These are phyloP conservation scores for Ptychochromis oligacanthus DNA, from an alignment of 2,113 vertebrate species.

Conservation along the genomic window DNA sequence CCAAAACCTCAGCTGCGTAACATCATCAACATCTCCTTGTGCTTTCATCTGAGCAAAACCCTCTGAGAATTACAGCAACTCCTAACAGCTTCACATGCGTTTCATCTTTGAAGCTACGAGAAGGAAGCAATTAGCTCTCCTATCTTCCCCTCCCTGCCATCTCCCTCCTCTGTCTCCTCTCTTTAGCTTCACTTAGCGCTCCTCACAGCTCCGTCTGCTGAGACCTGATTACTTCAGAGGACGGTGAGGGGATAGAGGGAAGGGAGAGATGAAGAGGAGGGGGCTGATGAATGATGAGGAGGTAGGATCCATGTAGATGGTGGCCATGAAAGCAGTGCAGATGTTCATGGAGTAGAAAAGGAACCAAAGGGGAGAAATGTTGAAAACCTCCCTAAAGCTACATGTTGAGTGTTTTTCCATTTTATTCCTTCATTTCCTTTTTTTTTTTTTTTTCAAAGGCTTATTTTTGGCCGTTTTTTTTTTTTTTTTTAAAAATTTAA, in stretches of 20 bases:
- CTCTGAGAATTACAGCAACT: neutral
- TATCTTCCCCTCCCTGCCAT: neutral
- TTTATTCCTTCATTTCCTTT: neutral
- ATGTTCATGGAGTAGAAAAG: neutral
- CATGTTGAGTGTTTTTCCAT: neutral
- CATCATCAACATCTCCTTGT: neutral
- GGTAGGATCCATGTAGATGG: neutral
- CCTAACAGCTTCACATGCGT: neutral
- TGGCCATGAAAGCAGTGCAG: neutral
- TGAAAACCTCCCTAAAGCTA: neutral
- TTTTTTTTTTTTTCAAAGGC: too few species aligned
- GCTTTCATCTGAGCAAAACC: neutral
- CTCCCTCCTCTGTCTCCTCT: conserved; percentile 9
- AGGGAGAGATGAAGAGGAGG: neutral
- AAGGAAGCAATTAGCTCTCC: conserved; percentile 9
- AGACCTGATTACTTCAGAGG: conserved; percentile 5
- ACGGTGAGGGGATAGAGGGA: neutral
- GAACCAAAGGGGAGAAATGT: neutral
- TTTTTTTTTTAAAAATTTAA: too few species aligned
- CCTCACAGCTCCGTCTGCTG: neutral
- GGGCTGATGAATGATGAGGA: neutral
- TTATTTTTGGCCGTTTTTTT: too few species aligned
- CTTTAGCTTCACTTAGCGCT: conserved; percentile 7
- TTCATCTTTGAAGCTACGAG: conserved; percentile 9
- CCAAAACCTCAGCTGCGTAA: neutral